These are phyloP conservation scores for Hycleus phaleratus DNA, from an alignment of 1,140 invertebrate genomes.

Conservation along the genomic window DNA sequence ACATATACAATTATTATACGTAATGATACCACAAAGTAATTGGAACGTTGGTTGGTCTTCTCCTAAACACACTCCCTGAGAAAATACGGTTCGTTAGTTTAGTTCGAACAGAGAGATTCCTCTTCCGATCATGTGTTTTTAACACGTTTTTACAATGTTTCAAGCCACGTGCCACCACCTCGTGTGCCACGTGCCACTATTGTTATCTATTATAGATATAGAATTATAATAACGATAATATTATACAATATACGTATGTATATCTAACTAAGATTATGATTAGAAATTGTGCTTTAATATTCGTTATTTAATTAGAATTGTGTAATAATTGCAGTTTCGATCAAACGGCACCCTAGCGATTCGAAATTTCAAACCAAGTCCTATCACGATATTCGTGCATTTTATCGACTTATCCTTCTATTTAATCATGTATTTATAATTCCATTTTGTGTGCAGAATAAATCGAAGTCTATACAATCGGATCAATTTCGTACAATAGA, in stretches of 20 bases:
- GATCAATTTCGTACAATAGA: no score
- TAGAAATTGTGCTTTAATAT: constrained; percentile 24
- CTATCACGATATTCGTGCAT: no score
- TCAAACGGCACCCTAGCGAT: no score
- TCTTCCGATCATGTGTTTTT: constrained; percentile 16
- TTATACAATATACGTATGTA: constrained; percentile 1
- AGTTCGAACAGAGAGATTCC: background rate
- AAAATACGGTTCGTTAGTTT: constrained; percentile 32
- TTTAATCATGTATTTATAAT: no score
- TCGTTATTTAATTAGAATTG: constrained; percentile 12
- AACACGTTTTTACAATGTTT: constrained; percentile 25
- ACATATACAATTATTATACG: constrained; percentile 20
- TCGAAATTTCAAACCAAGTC: no score
- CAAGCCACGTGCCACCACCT: constrained; percentile 20
- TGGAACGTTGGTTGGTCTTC: constrained; percentile 29
- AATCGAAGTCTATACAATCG: no score
- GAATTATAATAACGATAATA: constrained; percentile 10
- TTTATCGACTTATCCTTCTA: no score
- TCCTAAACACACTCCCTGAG: constrained; percentile 18
- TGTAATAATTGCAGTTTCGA: no score
- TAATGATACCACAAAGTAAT: constrained; percentile 39
- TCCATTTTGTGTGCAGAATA: no score
- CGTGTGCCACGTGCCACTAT: constrained; percentile 9
- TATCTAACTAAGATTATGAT: constrained; percentile 1
- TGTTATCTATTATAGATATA: no score